Evolutionary conservation across 1,140 invertebrate species (phyloP).

Genomic region (Panagrolaimus sp.): DNA sequence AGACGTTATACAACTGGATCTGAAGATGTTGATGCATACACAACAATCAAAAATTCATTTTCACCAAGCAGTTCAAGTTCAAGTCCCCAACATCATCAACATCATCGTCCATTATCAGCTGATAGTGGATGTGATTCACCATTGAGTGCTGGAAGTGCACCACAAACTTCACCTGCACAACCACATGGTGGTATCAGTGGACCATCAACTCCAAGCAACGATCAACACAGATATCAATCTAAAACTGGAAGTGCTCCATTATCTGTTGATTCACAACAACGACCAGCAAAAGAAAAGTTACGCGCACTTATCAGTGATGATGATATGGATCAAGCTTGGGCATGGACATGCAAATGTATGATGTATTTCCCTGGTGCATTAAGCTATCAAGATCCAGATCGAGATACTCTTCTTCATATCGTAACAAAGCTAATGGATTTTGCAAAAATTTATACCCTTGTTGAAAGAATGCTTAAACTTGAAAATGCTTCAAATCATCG

Average conservation of each 20-base stretch:
- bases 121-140: conserved; percentile 32
- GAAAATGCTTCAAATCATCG: conserved; percentile 24
- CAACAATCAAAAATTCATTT: conserved; percentile 8
- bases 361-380: conserved; percentile 40
- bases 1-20: conserved; percentile 39
- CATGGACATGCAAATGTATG: conserved; percentile 56
- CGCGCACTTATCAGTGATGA: conserved; percentile 44
- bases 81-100: conserved; percentile 14
- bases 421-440: conserved; percentile 47
- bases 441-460: conserved; percentile 54
- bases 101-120: conserved; percentile 14
- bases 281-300: conserved; percentile 46
- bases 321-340: conserved; percentile 56
- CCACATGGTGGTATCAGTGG: conserved; percentile 34
- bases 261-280: conserved; percentile 28
- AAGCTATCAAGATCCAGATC: conserved; percentile 47
- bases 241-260: conserved; percentile 24
- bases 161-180: conserved; percentile 41
- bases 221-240: conserved; percentile 9
- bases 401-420: conserved; percentile 55
- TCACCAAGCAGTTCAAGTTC: conserved; percentile 2
- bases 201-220: conserved; percentile 20
- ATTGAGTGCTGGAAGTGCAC: conserved; percentile 40
- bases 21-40: not conserved
- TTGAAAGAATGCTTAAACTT: conserved; percentile 55